Conservation (phyloP, 2,888 invertebrate species). For the Bombylius major region DNA sequence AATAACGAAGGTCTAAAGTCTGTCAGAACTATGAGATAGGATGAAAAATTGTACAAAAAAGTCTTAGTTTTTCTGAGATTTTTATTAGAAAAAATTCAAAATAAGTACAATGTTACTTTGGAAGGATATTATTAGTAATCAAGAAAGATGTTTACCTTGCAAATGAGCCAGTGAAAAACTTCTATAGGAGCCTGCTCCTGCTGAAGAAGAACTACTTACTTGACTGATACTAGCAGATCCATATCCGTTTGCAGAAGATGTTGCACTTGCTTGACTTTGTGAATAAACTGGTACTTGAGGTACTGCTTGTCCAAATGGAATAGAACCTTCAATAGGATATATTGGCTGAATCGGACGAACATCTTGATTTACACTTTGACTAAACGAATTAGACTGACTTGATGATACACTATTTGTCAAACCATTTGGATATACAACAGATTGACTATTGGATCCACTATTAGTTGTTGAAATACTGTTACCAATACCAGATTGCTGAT, state of each 20-base stretch:
- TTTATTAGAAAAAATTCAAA: no score
- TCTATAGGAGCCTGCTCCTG: not conserved
- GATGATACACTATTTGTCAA: not conserved
- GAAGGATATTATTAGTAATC: no score
- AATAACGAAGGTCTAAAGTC: not conserved
- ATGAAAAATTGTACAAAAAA: no score
- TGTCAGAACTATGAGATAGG: no score
- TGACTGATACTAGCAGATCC: not conserved
- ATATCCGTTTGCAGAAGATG: not conserved
- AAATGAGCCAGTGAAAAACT: not conserved
- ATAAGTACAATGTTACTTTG: not conserved
- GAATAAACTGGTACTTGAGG: not conserved
- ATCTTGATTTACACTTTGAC: not conserved
- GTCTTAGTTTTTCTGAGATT: no score
- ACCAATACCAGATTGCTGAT: not conserved
- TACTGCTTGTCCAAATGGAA: not conserved
- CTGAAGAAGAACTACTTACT: not conserved
- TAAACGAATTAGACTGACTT: not conserved
- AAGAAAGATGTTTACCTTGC: not conserved
- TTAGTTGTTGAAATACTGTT: not conserved
- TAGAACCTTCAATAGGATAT: not conserved
- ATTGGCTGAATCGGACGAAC: not conserved
- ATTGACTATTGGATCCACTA: not conserved
- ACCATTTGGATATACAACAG: not conserved
- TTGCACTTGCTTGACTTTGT: not conserved